These are phyloP conservation scores for Drosophila merina DNA, from an alignment of 2,888 invertebrate genomes.

Conservation along the genomic window DNA sequence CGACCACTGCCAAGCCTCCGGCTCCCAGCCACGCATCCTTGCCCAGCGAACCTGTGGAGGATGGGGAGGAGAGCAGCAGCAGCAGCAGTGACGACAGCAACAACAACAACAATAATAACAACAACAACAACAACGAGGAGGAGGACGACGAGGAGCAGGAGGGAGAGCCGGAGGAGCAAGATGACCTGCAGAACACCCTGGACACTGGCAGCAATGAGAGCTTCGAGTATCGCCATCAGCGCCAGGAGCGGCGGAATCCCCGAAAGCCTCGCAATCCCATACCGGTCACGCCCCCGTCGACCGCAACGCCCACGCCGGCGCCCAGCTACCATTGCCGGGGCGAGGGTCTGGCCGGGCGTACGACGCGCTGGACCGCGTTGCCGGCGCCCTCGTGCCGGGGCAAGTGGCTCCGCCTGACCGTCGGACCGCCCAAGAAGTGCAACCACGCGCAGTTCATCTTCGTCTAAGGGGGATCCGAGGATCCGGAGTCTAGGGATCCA, in stretches of 20 bases:
- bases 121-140: slow-evolving; percentile 36
- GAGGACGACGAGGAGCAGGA: slow-evolving; percentile 40
- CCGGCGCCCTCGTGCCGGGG: slow-evolving; percentile 95
- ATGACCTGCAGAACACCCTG: slow-evolving; percentile 63
- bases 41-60: slow-evolving; percentile 33
- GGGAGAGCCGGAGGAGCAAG: slow-evolving; percentile 52
- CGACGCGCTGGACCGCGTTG: slow-evolving; percentile 93
- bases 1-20: slow-evolving; percentile 6
- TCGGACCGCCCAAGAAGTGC: slow-evolving; percentile 84
- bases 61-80: slow-evolving; percentile 49
- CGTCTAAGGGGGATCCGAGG: slow-evolving; percentile 72
- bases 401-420: slow-evolving; percentile 90
- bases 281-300: slow-evolving; percentile 42
- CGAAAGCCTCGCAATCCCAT: slow-evolving; percentile 22
- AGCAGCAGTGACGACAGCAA: slow-evolving; percentile 55
- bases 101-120: slow-evolving; percentile 24
- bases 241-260: slow-evolving; percentile 8
- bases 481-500: not conserved
- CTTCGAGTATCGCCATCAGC: slow-evolving; percentile 64
- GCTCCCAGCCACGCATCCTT: slow-evolving; percentile 35
- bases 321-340: slow-evolving; percentile 88
- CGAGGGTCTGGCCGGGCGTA: slow-evolving; percentile 90
- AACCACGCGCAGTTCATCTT: slow-evolving; percentile 83
- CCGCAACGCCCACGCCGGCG: slow-evolving; percentile 54
- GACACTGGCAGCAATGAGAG: slow-evolving; percentile 66